Evolutionary conservation across 2,888 invertebrate genomes (phyloP).

Genomic region (Aphodius sticticus): DNA sequence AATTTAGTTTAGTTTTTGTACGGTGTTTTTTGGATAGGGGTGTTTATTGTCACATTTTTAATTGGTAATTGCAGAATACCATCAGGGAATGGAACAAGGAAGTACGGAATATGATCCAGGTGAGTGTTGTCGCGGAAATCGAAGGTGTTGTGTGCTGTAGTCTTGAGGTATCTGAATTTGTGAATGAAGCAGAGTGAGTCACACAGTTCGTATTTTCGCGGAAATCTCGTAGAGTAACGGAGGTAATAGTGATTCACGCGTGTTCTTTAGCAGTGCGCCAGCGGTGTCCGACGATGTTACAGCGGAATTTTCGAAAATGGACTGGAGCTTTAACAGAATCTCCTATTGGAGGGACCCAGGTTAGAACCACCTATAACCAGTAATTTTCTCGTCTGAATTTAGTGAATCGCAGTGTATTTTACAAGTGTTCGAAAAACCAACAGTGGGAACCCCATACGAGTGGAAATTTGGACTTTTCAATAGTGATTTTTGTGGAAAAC

Average conservation of each 20-base stretch:
- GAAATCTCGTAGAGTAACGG: conserved; percentile 28
- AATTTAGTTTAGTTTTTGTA: background rate
- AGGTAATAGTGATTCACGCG: conserved; percentile 33
- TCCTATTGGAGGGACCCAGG: conserved; percentile 59
- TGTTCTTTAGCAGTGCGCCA: conserved; percentile 38
- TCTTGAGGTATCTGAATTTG: background rate
- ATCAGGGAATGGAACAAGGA: conserved; percentile 81
- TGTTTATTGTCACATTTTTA: background rate
- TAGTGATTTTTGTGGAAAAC: background rate
- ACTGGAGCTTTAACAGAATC: conserved; percentile 55
- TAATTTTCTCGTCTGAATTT: background rate
- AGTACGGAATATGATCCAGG: conserved; percentile 84
- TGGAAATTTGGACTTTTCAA: background rate
- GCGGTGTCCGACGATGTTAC: conserved; percentile 44
- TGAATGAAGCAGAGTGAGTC: background rate
- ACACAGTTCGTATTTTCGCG: conserved; percentile 21
- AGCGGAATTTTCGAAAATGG: conserved; percentile 40
- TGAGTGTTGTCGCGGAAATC: conserved; percentile 56
- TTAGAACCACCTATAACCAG: conserved; percentile 37
- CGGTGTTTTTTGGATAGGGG: background rate
- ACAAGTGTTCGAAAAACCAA: background rate
- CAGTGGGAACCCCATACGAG: background rate
- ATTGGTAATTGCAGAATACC: conserved; percentile 72
- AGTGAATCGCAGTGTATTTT: background rate
- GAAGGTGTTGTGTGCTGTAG: background rate